phyloP scores from a whole-genome alignment of 2,113 vertebrate species.

The Opisthocomus hoazin region DNA sequence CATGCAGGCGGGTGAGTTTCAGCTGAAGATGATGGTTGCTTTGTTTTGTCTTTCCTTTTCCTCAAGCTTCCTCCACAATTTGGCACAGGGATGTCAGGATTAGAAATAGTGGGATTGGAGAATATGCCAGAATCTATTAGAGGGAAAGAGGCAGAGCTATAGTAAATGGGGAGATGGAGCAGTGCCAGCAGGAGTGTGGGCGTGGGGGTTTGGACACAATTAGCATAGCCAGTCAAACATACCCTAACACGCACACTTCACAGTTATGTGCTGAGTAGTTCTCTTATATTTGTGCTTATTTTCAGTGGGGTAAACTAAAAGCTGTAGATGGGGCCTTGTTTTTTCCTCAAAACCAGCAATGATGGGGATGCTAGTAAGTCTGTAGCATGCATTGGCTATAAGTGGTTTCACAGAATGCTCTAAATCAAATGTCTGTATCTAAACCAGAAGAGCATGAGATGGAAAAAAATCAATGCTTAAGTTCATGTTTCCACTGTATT shows the following conservation, averaged over 20 bases:
- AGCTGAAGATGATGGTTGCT: slow-evolving; percentile 24
- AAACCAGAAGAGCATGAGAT: neutral
- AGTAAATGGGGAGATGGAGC: neutral
- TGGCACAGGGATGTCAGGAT: neutral
- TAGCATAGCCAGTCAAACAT: neutral
- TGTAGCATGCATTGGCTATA: neutral
- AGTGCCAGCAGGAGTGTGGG: neutral
- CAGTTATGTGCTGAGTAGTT: neutral
- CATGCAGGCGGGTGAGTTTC: neutral
- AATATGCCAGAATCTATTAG: slow-evolving; percentile 12
- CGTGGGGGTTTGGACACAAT: neutral
- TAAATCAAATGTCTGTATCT: neutral
- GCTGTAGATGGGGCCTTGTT: neutral
- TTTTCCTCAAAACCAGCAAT: neutral
- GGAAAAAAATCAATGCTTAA: neutral
- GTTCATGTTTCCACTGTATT: neutral
- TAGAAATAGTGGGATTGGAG: neutral
- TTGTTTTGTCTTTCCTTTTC: slow-evolving; percentile 38
- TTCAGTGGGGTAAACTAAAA: neutral
- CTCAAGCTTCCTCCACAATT: neutral
- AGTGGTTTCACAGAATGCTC: neutral
- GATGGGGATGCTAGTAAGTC: neutral
- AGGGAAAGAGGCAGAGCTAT: neutral
- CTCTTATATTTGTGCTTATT: neutral
- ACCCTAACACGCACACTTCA: neutral